Evolutionary conservation across 2,797 vertebrate genomes (phyloP).

Genomic region (Sphenopsis melanotis): DNA sequence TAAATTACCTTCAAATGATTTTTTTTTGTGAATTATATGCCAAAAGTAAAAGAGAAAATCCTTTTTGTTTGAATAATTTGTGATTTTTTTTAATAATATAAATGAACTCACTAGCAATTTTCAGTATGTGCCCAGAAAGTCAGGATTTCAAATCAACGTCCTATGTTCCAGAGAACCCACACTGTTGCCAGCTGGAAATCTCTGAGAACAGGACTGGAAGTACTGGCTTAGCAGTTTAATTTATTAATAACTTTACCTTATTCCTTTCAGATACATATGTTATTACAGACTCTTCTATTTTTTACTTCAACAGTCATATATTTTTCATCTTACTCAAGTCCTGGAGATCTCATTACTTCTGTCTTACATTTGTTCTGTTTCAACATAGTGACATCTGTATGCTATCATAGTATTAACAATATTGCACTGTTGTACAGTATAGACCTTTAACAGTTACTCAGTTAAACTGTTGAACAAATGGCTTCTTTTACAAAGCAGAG

Average conservation of each 20-base stretch:
- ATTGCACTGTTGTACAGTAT: slow-evolving; percentile 22
- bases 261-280: slow-evolving; percentile 50
- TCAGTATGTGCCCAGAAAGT: slow-evolving; percentile 6
- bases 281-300: slow-evolving; percentile 44
- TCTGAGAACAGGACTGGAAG: slow-evolving; percentile 20
- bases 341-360: slow-evolving; percentile 50
- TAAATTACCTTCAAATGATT: not conserved
- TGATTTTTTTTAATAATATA: not conserved
- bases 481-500: slow-evolving; percentile 31
- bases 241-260: slow-evolving; percentile 66
- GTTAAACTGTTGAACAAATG: slow-evolving; percentile 31
- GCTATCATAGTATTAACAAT: slow-evolving; percentile 52
- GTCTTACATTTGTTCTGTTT: slow-evolving; percentile 55
- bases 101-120: slow-evolving; percentile 39
- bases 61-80: not conserved
- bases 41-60: not conserved
- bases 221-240: slow-evolving; percentile 38
- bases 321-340: slow-evolving; percentile 24
- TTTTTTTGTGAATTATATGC: not conserved
- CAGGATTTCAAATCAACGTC: slow-evolving; percentile 25
- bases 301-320: slow-evolving; percentile 35
- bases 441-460: slow-evolving; percentile 1
- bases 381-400: slow-evolving; percentile 54
- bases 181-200: slow-evolving; percentile 48
- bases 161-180: slow-evolving; percentile 29